phyloP scores from a whole-genome alignment of 2,888 invertebrate species.

The Eupithecia subumbrata region DNA sequence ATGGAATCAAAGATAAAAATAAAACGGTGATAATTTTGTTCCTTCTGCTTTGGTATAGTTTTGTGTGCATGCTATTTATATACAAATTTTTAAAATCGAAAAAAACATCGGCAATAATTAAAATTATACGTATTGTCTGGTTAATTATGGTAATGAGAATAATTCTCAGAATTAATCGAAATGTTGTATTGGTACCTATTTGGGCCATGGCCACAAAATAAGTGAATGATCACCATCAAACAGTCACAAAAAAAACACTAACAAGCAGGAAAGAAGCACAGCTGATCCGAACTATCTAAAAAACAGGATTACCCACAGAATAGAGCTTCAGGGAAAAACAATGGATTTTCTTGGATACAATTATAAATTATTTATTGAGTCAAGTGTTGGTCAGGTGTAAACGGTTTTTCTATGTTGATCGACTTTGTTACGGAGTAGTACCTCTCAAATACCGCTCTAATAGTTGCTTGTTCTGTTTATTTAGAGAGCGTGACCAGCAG shows the following conservation, averaged over 20 bases:
- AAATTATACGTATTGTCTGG: background rate
- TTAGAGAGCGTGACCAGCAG: background rate
- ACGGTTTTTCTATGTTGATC: conserved; percentile 20
- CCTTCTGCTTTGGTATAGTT: background rate
- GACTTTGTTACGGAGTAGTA: background rate
- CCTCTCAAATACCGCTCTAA: conserved; percentile 1
- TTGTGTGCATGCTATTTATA: background rate
- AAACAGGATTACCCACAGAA: conserved; percentile 25
- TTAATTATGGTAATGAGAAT: background rate
- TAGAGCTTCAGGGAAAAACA: conserved; percentile 36
- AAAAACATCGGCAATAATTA: background rate
- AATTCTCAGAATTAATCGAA: background rate
- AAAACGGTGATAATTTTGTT: background rate
- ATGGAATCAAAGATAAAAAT: conserved; percentile 7
- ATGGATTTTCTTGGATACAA: conserved; percentile 39
- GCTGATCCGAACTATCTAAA: conserved; percentile 20
- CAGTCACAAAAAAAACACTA: background rate
- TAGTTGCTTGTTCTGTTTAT: background rate
- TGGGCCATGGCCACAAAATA: background rate
- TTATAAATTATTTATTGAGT: conserved; percentile 19
- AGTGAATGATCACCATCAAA: background rate
- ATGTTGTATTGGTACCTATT: background rate
- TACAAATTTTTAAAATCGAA: background rate
- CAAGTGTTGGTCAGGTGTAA: conserved; percentile 17
- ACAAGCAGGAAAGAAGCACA: background rate